These are phyloP conservation scores for Drosophila lowei DNA, from an alignment of 1,140 invertebrate species.

Conservation along the genomic window DNA sequence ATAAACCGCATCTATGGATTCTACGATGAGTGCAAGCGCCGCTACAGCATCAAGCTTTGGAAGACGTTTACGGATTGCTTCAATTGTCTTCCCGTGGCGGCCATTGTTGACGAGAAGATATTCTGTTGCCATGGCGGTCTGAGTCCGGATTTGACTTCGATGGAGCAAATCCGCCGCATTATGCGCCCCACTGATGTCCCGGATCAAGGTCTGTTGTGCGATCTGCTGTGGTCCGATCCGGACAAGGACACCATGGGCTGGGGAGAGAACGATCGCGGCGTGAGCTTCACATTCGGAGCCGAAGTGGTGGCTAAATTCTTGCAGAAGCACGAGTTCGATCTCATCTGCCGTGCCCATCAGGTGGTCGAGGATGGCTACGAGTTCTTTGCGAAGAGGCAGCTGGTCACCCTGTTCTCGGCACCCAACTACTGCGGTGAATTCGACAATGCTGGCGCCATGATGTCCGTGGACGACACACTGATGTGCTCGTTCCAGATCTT, in stretches of 20 bases:
- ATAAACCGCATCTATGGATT: slow-evolving; percentile 98
- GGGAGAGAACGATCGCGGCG: slow-evolving; percentile 98
- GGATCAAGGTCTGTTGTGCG: slow-evolving; percentile 96
- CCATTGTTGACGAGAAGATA: slow-evolving; percentile 98
- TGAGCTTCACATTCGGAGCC: slow-evolving; percentile 97
- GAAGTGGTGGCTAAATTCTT: slow-evolving; percentile 97
- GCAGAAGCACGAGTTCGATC: slow-evolving; percentile 96
- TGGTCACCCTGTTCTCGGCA: slow-evolving; percentile 98
- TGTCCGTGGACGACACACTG: slow-evolving; percentile 99
- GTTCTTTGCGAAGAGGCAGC: slow-evolving; percentile 98
- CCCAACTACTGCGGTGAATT: slow-evolving; percentile 99
- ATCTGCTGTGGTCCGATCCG: slow-evolving; percentile 98
- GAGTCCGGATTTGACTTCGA: slow-evolving; percentile 94
- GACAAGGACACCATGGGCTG: slow-evolving; percentile 96
- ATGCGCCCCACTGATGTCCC: slow-evolving; percentile 97
- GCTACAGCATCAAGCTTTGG: slow-evolving; percentile 99
- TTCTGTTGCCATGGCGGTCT: slow-evolving; percentile 98
- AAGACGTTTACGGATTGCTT: slow-evolving; percentile 99
- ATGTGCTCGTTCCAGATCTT: slow-evolving; percentile 99
- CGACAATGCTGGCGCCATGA: slow-evolving; percentile 99
- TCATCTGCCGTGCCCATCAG: slow-evolving; percentile 98
- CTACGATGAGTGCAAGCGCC: slow-evolving; percentile 98
- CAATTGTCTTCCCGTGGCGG: slow-evolving; percentile 98
- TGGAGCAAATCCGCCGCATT: slow-evolving; percentile 96
- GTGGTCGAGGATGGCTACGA: slow-evolving; percentile 99